phyloP scores from a whole-genome alignment of 2,888 invertebrate species.

The Trachelus troglodyta region DNA sequence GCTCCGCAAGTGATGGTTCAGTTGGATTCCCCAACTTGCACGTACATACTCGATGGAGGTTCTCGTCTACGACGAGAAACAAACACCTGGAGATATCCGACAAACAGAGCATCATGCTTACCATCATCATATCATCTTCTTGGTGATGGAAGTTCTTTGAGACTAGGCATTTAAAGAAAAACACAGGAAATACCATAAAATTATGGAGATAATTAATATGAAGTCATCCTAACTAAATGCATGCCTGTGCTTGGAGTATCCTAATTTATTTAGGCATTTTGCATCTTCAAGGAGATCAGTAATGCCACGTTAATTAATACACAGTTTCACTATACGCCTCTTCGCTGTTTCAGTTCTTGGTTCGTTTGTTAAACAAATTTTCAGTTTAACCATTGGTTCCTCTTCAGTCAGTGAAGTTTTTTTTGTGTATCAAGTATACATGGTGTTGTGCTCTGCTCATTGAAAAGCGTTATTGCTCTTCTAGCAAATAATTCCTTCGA shows the following conservation, averaged over 20 bases:
- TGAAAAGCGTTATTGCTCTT: not conserved
- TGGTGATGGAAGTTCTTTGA: not conserved
- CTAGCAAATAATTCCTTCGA: not conserved
- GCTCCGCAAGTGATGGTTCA: not conserved
- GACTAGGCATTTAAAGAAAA: not conserved
- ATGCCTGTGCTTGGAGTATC: not conserved
- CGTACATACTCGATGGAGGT: not conserved
- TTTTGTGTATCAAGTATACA: not conserved
- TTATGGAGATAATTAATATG: not conserved
- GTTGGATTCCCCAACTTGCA: not conserved
- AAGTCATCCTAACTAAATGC: not conserved
- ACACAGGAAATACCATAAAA: not conserved
- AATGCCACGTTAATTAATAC: not conserved
- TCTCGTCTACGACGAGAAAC: not conserved
- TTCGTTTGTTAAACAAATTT: not conserved
- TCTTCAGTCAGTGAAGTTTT: not conserved
- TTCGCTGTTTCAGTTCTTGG: not conserved
- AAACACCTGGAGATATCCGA: not conserved
- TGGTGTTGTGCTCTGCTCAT: not conserved
- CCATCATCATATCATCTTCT: not conserved
- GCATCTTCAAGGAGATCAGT: not conserved
- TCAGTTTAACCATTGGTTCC: not conserved
- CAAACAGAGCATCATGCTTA: not conserved
- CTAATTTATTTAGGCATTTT: not conserved
- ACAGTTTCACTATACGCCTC: not conserved